Evolutionary conservation across 2,888 invertebrate genomes (phyloP), one percentile per base, ranked within the genome.

Genomic region (Ichneumon xanthorius): DNA sequence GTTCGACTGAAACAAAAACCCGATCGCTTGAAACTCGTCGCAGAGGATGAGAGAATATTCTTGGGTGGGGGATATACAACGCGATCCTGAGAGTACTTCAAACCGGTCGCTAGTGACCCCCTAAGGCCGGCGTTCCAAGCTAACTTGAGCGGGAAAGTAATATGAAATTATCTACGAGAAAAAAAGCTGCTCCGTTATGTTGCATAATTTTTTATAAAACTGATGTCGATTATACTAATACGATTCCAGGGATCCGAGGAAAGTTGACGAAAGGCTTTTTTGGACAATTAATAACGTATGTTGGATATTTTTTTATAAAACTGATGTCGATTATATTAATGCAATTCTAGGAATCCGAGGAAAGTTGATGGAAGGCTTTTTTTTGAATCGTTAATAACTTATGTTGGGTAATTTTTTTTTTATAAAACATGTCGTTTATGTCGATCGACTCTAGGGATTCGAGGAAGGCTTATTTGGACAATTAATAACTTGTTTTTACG

Each of bases 1-100:
- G 84, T 82, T 84, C 85, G 85, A 85, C 85, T 85, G 85, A 87
- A 87, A 87, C 81, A 87, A 87, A 87, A 86, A 88, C 83, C 76
- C 84, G 87, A 88, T 84, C 65, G 82, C 82, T 71, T 83, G 86
- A 86, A 88, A 84, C 85, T 82, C 78, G 81, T 82, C 71, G 72
- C 75, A 68, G 63, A 58, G 16, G 30, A 26, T 26, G 16, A 7
- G 63, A 72, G 33, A n/a, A 72, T 11, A 37, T 19, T 48, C 19
- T n/a, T 4, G 40, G 30, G 58, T 58, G 65, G 76, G 76, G 76
- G 70, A 73, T 58, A 58, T 11, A 14, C 19, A 50, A 73, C 55
- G 33, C 76, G 48, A 65, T 55, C 67, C 50, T 16, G 68, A 53
- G 63, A 30, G 30, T 2, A 63, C 63, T 63, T 63, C 63, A 63